phyloP scores from a whole-genome alignment of 2,797 vertebrate genomes.

The Eulemur coronatus region DNA sequence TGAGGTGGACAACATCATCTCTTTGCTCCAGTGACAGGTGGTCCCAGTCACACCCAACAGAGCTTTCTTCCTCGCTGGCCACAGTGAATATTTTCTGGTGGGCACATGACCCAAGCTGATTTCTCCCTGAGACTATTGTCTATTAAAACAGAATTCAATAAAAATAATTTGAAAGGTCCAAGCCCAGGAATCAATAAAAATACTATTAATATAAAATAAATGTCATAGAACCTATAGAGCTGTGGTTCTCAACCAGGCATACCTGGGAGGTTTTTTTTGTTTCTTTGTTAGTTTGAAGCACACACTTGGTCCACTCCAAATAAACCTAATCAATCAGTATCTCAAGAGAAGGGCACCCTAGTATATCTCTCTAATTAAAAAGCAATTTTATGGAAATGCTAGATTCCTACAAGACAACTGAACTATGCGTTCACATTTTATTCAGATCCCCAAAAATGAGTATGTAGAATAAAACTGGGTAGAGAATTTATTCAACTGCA shows the following conservation, averaged over 20 bases:
- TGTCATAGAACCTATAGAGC: not conserved
- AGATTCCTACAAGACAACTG: not conserved
- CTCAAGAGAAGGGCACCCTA: not conserved
- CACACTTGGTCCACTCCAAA: not conserved
- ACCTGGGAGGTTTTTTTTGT: not conserved
- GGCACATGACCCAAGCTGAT: not conserved
- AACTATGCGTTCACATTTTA: not conserved
- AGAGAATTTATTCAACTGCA: not conserved
- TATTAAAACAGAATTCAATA: not conserved
- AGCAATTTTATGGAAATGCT: not conserved
- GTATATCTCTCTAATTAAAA: not conserved
- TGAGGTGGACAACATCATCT: not conserved
- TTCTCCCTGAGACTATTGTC: not conserved
- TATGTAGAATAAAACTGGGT: not conserved
- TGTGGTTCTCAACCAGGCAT: not conserved
- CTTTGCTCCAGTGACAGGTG: not conserved
- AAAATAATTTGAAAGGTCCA: not conserved
- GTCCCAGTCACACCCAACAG: not conserved
- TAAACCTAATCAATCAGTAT: not conserved
- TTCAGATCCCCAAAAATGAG: not conserved
- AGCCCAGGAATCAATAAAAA: constrained; percentile 9
- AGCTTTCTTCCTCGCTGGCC: not conserved
- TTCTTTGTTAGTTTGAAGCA: not conserved
- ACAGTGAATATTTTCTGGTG: not conserved
- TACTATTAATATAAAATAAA: not conserved